These are phyloP conservation scores for Dinomys branickii DNA, from an alignment of 2,113 vertebrate genomes.

Conservation along the genomic window DNA sequence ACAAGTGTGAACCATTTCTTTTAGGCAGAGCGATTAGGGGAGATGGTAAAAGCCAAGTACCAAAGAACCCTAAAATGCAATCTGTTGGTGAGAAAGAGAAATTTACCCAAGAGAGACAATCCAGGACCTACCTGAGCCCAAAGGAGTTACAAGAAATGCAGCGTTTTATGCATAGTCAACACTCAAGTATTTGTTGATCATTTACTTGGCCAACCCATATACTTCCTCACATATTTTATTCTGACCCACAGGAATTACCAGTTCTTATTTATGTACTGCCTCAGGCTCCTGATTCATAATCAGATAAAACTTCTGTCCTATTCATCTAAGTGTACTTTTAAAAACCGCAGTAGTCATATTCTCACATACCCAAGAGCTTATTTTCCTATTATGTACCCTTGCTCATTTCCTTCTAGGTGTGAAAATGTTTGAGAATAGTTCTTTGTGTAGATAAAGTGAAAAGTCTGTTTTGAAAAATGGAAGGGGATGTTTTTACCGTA, in stretches of 20 bases:
- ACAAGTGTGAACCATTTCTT: not conserved
- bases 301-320: conserved; percentile 49
- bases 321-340: conserved; percentile 27
- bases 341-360: conserved; percentile 19
- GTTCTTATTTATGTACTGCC: not conserved
- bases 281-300: conserved; percentile 58
- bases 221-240: conserved; percentile 7
- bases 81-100: not conserved
- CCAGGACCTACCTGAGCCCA: not conserved
- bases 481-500: conserved; percentile 45
- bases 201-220: not conserved
- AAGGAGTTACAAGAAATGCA: conserved; percentile 12
- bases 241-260: conserved; percentile 15
- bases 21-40: not conserved
- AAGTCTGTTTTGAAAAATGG: conserved; percentile 7
- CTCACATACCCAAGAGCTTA: conserved; percentile 57
- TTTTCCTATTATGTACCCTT: conserved; percentile 51
- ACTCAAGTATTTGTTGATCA: conserved; percentile 37
- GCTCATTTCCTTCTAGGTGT: conserved; percentile 54
- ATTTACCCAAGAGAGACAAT: not conserved
- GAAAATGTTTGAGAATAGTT: conserved; percentile 52
- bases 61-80: not conserved
- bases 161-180: not conserved
- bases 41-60: not conserved
- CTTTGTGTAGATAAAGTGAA: conserved; percentile 56